A percentile compares a stretch with the other conserved stretches of the same genome.
phyloP scores from a whole-genome alignment of 2,113 vertebrate genomes.

The Trogon surrucura region DNA sequence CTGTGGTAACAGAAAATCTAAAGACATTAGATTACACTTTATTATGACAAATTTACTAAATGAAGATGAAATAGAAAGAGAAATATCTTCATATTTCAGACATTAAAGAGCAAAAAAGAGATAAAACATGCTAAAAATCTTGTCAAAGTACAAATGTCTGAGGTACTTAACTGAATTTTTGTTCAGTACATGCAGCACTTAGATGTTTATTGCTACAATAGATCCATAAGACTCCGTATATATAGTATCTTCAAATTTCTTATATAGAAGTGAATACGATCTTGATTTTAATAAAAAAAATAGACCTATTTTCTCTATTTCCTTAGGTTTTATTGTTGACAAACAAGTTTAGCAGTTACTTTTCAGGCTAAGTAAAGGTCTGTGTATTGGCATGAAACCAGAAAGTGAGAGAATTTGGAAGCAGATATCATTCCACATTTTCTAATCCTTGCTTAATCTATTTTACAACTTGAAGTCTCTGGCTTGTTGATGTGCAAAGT shows the following conservation, averaged over 20 bases:
- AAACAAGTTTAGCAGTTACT: neutral
- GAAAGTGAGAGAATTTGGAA: neutral
- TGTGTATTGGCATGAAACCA: neutral
- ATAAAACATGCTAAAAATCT: neutral
- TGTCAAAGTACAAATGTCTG: neutral
- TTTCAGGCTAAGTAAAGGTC: neutral
- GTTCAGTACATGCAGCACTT: neutral
- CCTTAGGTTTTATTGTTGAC: neutral
- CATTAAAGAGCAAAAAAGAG: neutral
- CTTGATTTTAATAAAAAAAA: neutral
- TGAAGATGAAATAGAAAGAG: neutral
- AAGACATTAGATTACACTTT: neutral
- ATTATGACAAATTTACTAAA: neutral
- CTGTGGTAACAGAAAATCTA: neutral
- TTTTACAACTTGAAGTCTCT: neutral
- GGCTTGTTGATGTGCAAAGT: neutral
- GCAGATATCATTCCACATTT: neutral
- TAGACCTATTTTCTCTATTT: neutral
- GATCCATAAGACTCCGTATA: neutral
- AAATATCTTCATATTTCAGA: neutral
- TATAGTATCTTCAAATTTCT: neutral
- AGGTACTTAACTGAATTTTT: neutral
- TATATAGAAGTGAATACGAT: neutral
- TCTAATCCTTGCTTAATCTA: neutral
- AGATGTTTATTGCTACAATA: neutral